Evolutionary conservation across 2,113 vertebrate genomes (phyloP).

Genomic region (Nanorana parkeri): DNA sequence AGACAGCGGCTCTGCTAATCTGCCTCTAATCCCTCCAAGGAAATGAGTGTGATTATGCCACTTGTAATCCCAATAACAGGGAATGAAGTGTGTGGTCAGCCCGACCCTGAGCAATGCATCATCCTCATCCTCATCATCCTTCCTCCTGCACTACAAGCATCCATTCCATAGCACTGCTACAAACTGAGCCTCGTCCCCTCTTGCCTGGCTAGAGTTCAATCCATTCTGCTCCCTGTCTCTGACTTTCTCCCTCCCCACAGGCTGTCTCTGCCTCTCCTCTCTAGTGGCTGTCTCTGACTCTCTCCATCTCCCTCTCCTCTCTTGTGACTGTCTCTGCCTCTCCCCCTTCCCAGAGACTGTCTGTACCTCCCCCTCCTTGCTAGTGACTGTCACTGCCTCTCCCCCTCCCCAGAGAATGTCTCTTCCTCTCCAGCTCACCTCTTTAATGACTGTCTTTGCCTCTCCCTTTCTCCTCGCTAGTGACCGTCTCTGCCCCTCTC

Average conservation of each 20-base stretch:
- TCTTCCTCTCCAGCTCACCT: too few species aligned
- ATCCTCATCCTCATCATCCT: not conserved
- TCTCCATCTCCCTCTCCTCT: not conserved
- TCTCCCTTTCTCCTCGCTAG: too few species aligned
- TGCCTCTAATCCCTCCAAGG: not conserved
- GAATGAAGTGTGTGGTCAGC: not conserved
- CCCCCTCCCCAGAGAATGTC: too few species aligned
- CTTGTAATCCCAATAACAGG: not conserved
- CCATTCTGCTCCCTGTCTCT: slow-evolving; percentile 38
- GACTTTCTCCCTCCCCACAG: too few species aligned
- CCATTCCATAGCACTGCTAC: not conserved
- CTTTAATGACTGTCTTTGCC: too few species aligned
- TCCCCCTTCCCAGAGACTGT: not conserved
- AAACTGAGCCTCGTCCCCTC: not conserved
- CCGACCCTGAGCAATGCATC: not conserved
- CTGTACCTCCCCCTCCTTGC: too few species aligned
- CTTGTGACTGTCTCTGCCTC: slow-evolving; percentile 2
- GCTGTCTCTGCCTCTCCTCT: slow-evolving; percentile 27
- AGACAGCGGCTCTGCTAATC: not conserved
- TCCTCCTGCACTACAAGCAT: not conserved
- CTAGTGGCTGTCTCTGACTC: too few species aligned
- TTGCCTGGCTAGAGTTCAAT: slow-evolving; percentile 16
- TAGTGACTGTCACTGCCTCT: too few species aligned
- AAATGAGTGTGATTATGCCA: not conserved
- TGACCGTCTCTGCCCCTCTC: too few species aligned